Percentiles rank a stretch among this genome's conserved stretches.
phyloP scores from a whole-genome alignment of 2,888 invertebrate genomes.

The Cerceris ruficornis region DNA sequence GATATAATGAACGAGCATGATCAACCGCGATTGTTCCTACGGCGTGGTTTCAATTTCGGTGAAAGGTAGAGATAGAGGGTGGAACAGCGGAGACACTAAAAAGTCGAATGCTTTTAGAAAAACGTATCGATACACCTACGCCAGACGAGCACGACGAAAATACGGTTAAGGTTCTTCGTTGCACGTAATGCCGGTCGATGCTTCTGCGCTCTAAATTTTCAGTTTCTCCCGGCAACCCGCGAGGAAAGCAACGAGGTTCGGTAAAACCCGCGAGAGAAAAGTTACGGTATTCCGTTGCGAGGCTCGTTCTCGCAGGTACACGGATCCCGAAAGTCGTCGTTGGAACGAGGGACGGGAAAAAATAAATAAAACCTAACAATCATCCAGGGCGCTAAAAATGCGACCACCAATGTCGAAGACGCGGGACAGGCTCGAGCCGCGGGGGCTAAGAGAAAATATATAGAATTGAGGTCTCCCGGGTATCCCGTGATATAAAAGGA shows the following conservation, averaged over 20 bases:
- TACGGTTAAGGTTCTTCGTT: not conserved
- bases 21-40: not conserved
- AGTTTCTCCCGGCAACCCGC: too few species aligned
- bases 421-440: constrained; percentile 50
- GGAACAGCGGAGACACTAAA: not conserved
- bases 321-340: not conserved
- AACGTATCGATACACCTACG: not conserved
- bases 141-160: not conserved
- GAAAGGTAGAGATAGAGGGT: not conserved
- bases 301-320: too few species aligned
- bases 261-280: too few species aligned
- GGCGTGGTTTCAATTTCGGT: constrained; percentile 4
- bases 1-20: not conserved
- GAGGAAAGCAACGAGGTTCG: too few species aligned
- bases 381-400: constrained; percentile 51
- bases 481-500: constrained; percentile 73
- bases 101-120: constrained; percentile 5
- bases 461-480: constrained; percentile 73
- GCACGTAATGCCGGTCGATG: not conserved
- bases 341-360: constrained; percentile 7
- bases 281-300: too few species aligned
- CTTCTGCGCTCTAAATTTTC: too few species aligned
- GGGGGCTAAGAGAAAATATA: constrained; percentile 70
- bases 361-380: constrained; percentile 53
- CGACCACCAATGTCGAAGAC: constrained; percentile 57